These are phyloP conservation scores for Rhagium mordax DNA, from an alignment of 2,888 invertebrate genomes.

Conservation along the genomic window DNA sequence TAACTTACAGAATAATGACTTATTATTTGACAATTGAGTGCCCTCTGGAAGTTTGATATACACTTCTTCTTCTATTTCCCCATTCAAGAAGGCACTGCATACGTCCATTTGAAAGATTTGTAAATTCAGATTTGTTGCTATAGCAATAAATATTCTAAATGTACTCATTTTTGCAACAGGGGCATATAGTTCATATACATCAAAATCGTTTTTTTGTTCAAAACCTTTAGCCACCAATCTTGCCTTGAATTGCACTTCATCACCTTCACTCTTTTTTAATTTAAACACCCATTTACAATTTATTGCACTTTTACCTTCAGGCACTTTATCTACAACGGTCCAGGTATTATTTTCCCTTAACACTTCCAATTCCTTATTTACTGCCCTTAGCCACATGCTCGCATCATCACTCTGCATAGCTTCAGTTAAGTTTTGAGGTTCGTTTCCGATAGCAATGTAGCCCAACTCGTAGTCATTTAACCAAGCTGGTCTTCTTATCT, in stretches of 20 bases:
- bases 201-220: background rate
- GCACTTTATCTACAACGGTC: background rate
- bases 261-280: background rate
- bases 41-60: slow-evolving; percentile 45
- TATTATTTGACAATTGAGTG: slow-evolving; percentile 16
- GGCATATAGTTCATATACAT: background rate
- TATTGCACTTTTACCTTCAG: background rate
- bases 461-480: background rate
- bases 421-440: background rate
- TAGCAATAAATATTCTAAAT: slow-evolving; percentile 68
- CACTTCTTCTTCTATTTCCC: slow-evolving; percentile 47
- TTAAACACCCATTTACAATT: background rate
- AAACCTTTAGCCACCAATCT: background rate
- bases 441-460: background rate
- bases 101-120: slow-evolving; percentile 49
- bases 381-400: background rate
- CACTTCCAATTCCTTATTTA: background rate
- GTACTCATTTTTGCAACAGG: slow-evolving; percentile 68
- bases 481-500: no score
- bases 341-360: background rate
- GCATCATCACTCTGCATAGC: background rate
- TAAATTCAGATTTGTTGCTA: slow-evolving; percentile 19
- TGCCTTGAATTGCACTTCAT: slow-evolving; percentile 1
- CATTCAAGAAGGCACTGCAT: slow-evolving; percentile 48
- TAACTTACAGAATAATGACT: slow-evolving; percentile 40